These are phyloP conservation scores for Rhopilema esculentum DNA, from an alignment of 30 jellyfish, hydroid and myxozoan species.

Conservation along the genomic window DNA sequence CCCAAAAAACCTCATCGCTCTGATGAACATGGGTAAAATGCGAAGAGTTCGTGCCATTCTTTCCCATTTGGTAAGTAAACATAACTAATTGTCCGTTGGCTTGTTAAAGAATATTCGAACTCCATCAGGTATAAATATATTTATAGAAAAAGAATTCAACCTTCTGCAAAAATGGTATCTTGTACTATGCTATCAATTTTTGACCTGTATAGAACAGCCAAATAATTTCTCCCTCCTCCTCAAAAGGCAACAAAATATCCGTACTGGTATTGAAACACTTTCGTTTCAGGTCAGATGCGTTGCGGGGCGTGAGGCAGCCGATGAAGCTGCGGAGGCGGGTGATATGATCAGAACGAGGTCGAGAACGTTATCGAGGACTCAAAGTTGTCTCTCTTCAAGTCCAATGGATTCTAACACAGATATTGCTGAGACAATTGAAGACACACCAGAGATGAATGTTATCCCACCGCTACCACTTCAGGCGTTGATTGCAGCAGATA, in stretches of 20 bases:
- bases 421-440: conserved; percentile 37
- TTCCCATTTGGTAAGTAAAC: conserved; percentile 93
- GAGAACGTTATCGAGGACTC: conserved; percentile 83
- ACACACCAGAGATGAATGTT: conserved; percentile 61
- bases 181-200: too few species aligned
- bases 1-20: conserved; percentile 87
- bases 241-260: too few species aligned
- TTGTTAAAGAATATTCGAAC: too few species aligned
- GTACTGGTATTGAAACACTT: background rate
- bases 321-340: conserved; percentile 93
- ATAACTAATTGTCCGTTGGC: too few species aligned
- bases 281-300: conserved; percentile 86
- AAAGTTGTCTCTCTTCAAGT: conserved; percentile 75
- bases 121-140: too few species aligned
- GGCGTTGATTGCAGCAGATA: conserved; percentile 82
- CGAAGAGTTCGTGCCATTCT: conserved; percentile 95
- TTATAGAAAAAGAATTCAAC: too few species aligned
- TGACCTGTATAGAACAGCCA: too few species aligned
- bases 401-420: conserved; percentile 52
- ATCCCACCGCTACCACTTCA: conserved; percentile 88
- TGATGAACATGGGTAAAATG: conserved; percentile 94
- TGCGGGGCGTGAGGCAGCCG: conserved; percentile 94
- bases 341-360: conserved; percentile 81
- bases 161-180: too few species aligned
- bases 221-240: too few species aligned